These are phyloP conservation scores for Pyrocephalus nanus DNA, from an alignment of 2,797 vertebrate species.

Conservation along the genomic window DNA sequence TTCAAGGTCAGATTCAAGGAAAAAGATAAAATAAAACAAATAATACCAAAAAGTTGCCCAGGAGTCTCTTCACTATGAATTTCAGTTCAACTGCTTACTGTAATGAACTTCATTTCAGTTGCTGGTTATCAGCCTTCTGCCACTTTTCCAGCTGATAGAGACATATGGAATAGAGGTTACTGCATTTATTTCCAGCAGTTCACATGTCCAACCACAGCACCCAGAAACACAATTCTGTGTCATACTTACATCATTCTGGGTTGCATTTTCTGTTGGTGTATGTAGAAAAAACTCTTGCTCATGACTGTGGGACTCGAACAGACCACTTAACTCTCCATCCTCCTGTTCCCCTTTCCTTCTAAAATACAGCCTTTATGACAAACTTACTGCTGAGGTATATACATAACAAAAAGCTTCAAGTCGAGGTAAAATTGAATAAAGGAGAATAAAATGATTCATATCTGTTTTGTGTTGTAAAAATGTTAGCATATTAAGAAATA, in stretches of 20 bases:
- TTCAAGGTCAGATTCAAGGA: background rate
- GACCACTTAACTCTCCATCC: background rate
- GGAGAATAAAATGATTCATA: background rate
- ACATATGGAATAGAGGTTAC: background rate
- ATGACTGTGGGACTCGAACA: background rate
- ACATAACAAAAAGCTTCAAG: background rate
- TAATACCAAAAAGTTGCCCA: background rate
- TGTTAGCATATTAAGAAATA: background rate
- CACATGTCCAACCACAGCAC: background rate
- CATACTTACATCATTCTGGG: background rate
- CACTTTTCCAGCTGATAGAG: background rate
- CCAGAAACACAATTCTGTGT: background rate
- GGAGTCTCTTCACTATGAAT: background rate
- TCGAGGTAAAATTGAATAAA: background rate
- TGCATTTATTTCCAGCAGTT: background rate
- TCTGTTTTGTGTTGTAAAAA: background rate
- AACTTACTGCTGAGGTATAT: background rate
- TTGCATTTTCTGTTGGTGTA: background rate
- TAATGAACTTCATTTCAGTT: background rate
- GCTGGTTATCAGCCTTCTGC: background rate
- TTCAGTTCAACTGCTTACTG: background rate
- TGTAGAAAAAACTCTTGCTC: background rate
- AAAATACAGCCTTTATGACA: background rate
- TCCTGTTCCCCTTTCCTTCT: background rate
- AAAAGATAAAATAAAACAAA: background rate